A percentile compares a stretch with the other conserved stretches of the same genome.
Evolutionary conservation across 2,888 invertebrate genomes (phyloP).

Genomic region (Nudaria mundana): DNA sequence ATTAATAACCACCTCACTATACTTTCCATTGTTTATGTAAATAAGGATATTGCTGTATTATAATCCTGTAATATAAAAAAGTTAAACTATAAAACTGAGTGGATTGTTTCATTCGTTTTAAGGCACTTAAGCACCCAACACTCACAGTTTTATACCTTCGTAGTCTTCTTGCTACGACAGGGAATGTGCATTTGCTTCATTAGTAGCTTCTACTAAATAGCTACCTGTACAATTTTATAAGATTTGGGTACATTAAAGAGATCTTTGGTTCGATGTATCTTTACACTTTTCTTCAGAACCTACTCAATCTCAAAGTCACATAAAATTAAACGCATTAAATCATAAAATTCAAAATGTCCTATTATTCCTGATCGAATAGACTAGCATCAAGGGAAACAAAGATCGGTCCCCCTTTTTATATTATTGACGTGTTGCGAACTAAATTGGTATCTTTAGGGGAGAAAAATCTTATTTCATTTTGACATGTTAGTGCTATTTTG

Average conservation of each 20-base stretch:
- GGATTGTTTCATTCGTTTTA: slow-evolving; percentile 9
- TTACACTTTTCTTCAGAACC: no score
- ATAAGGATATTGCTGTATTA: no score
- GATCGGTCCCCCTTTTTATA: slow-evolving; percentile 61
- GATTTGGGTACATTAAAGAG: no score
- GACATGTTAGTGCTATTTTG: slow-evolving; percentile 53
- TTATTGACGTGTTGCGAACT: slow-evolving; percentile 69
- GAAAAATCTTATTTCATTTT: slow-evolving; percentile 63
- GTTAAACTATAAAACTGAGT: slow-evolving; percentile 5
- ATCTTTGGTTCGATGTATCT: no score
- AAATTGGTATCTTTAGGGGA: slow-evolving; percentile 66
- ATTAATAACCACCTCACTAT: no score
- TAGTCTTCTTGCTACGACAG: slow-evolving; percentile 10
- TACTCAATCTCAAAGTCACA: slow-evolving; percentile 13
- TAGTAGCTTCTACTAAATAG: no score
- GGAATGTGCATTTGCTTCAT: slow-evolving; percentile 15
- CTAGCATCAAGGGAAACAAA: slow-evolving; percentile 53
- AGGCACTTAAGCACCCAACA: background rate
- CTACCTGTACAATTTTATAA: no score
- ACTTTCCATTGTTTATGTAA: no score
- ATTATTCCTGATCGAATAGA: slow-evolving; percentile 47
- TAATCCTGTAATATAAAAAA: no score
- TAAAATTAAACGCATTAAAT: slow-evolving; percentile 21
- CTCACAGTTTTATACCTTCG: slow-evolving; percentile 9
- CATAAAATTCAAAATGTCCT: slow-evolving; percentile 20